Conservation (phyloP, 2,113 vertebrate species). For the Turnix velox region DNA sequence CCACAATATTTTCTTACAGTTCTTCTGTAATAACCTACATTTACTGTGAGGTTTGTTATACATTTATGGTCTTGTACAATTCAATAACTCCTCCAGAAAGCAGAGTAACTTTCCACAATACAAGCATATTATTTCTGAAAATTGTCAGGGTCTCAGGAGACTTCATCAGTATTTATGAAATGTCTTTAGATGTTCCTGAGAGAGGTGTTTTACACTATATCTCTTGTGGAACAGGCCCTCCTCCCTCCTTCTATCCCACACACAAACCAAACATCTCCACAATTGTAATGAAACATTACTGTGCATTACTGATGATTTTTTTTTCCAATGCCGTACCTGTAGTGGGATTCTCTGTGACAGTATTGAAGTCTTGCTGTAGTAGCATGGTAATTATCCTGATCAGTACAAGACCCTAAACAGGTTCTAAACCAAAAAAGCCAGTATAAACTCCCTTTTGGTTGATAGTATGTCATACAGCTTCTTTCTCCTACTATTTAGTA, state of each 20-base stretch:
- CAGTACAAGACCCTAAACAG: not conserved
- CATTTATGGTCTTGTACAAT: not conserved
- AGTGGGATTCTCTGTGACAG: rapidly evolving
- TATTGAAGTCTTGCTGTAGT: not conserved
- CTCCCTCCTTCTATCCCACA: not conserved
- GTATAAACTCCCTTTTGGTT: not conserved
- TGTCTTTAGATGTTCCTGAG: not conserved
- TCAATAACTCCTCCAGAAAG: not conserved
- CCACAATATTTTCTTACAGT: not conserved
- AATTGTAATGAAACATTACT: not conserved
- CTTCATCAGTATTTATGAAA: constrained; percentile 11
- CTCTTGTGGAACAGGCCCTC: not conserved
- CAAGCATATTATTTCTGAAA: not conserved
- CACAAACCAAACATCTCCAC: not conserved
- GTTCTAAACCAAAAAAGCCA: not conserved
- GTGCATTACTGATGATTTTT: rapidly evolving
- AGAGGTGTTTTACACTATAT: not conserved
- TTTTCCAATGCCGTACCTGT: rapidly evolving
- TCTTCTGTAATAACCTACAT: not conserved
- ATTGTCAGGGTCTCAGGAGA: not conserved
- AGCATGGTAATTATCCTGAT: not conserved
- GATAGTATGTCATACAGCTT: no score
- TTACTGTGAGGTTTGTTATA: not conserved
- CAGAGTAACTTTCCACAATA: not conserved
- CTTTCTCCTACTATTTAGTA: not conserved